These are phyloP conservation scores for Oxyruncus cristatus DNA, from an alignment of 2,113 vertebrate species.

Conservation along the genomic window DNA sequence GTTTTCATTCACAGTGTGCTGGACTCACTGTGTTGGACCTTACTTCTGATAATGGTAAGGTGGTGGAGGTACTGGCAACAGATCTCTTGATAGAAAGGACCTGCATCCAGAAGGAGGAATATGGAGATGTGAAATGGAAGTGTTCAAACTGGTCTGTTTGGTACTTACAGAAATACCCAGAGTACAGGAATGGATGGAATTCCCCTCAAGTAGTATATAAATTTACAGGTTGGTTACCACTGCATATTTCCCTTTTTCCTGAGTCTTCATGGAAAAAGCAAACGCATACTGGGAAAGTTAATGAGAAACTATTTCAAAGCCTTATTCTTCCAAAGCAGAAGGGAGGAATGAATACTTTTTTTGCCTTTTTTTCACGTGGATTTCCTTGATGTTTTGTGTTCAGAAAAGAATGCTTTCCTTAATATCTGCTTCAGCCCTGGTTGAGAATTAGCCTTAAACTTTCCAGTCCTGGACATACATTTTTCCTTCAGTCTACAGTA, in stretches of 20 bases:
- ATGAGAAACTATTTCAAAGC: not conserved
- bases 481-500: not conserved
- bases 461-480: not conserved
- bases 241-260: not conserved
- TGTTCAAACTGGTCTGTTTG: not conserved
- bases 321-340: not conserved
- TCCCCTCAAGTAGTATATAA: not conserved
- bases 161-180: not conserved
- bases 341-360: not conserved
- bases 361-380: not conserved
- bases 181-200: not conserved
- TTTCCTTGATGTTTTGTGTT: not conserved
- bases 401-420: not conserved
- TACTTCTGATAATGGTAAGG: not conserved
- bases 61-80: not conserved
- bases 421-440: not conserved
- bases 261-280: not conserved
- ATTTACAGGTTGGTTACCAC: not conserved
- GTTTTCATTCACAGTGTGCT: not conserved
- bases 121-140: not conserved
- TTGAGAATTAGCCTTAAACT: not conserved
- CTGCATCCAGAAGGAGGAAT: not conserved
- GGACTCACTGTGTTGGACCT: not conserved
- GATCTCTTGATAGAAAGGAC: not conserved
- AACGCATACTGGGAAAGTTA: not conserved